Percentiles rank a stretch among this genome's conserved stretches.
These are phyloP conservation scores for Acrossocheilus wenchowensis DNA, from an alignment of 2,797 vertebrate species.

Conservation along the genomic window DNA sequence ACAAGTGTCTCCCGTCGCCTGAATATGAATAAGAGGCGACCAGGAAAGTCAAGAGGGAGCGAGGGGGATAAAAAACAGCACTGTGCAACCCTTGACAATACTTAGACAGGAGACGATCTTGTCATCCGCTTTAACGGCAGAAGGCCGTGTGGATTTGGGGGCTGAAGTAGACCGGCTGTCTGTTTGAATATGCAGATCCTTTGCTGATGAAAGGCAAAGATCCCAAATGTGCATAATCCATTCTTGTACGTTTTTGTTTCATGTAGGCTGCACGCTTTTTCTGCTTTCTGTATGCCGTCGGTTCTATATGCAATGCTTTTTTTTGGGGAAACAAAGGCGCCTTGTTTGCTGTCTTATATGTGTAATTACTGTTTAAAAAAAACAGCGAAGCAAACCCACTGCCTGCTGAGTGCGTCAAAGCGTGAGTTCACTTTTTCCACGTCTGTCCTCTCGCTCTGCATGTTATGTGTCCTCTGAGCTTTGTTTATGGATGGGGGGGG, in stretches of 20 bases:
- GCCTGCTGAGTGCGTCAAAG: slow-evolving; percentile 44
- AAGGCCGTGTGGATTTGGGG: slow-evolving; percentile 40
- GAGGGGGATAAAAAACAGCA: neutral
- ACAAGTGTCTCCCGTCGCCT: slow-evolving; percentile 26
- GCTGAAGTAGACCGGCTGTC: slow-evolving; percentile 44
- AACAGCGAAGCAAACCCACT: neutral
- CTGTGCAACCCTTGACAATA: slow-evolving; percentile 21
- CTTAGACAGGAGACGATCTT: neutral
- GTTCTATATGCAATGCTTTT: slow-evolving; percentile 24
- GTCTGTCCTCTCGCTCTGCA: slow-evolving; percentile 52
- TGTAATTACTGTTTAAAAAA: slow-evolving; percentile 48
- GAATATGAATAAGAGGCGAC: slow-evolving; percentile 40
- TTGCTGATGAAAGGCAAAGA: slow-evolving; percentile 49
- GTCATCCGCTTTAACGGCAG: slow-evolving; percentile 37
- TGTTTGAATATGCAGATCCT: slow-evolving; percentile 60
- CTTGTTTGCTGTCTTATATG: slow-evolving; percentile 52
- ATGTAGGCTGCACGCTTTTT: slow-evolving; percentile 29
- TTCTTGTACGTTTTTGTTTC: slow-evolving; percentile 33
- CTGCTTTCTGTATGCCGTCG: neutral
- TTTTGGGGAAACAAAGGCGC: slow-evolving; percentile 48
- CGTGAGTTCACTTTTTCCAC: slow-evolving; percentile 75
- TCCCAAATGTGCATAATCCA: slow-evolving; percentile 50
- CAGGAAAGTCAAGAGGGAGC: slow-evolving; percentile 41
- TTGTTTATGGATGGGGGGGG: slow-evolving; percentile 65
- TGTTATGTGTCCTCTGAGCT: slow-evolving; percentile 68